Evolutionary conservation across 2,888 invertebrate genomes (phyloP).

Genomic region (Sinhomidia bicolor): DNA sequence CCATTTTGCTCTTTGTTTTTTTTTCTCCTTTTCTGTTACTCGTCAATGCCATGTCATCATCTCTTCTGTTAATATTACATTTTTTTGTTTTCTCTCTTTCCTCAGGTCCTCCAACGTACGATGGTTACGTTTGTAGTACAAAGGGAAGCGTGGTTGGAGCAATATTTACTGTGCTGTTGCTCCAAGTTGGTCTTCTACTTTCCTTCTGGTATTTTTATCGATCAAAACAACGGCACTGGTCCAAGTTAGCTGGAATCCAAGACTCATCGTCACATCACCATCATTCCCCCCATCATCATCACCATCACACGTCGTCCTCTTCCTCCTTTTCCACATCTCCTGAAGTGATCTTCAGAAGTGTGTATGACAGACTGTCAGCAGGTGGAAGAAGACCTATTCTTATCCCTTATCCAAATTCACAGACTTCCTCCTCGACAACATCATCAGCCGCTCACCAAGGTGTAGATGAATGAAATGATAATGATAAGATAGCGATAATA

Average conservation of each 20-base stretch:
- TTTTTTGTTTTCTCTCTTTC: background rate
- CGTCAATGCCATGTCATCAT: background rate
- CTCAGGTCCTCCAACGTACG: conserved; percentile 73
- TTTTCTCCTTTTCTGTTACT: background rate
- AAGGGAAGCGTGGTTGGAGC: conserved; percentile 81
- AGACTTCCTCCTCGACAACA: conserved; percentile 72
- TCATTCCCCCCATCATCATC: conserved; percentile 56
- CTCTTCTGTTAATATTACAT: background rate
- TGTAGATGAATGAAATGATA: conserved; percentile 64
- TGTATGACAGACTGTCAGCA: conserved; percentile 80
- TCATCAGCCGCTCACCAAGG: conserved; percentile 70
- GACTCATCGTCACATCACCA: conserved; percentile 69
- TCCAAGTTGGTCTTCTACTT: conserved; percentile 81
- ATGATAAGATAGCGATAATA: background rate
- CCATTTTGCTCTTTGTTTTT: too few species aligned
- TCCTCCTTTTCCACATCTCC: conserved; percentile 80
- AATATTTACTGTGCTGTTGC: conserved; percentile 81
- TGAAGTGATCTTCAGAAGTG: conserved; percentile 81
- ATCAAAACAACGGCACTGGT: conserved; percentile 81
- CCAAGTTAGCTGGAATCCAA: conserved; percentile 77
- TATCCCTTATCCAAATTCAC: conserved; percentile 80
- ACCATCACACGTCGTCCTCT: conserved; percentile 66
- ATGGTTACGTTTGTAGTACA: conserved; percentile 81
- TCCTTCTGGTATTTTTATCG: conserved; percentile 81
- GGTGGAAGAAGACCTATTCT: conserved; percentile 80